Conservation (phyloP, 2,888 invertebrate genomes). For the Platypus cylindrus region DNA sequence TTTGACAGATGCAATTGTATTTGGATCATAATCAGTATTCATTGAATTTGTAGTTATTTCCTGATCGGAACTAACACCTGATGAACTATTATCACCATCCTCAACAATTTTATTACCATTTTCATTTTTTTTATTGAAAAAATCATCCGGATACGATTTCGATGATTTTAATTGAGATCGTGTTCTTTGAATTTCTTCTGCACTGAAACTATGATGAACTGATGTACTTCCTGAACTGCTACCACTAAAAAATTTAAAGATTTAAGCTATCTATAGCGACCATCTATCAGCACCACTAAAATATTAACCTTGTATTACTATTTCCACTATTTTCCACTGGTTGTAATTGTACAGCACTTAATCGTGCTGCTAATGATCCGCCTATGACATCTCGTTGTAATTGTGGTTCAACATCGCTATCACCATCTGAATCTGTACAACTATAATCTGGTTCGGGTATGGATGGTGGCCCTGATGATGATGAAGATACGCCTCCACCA, state of each 20-base stretch:
- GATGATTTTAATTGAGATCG: constrained; percentile 74
- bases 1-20: constrained; percentile 25
- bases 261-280: neutral
- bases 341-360: constrained; percentile 32
- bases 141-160: constrained; percentile 76
- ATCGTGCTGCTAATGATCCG: constrained; percentile 38
- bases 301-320: constrained; percentile 51
- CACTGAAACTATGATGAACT: constrained; percentile 73
- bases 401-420: constrained; percentile 31
- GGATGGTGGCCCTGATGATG: constrained; percentile 43
- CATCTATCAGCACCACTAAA: too few species aligned
- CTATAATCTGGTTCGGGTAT: constrained; percentile 89
- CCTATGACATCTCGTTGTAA: constrained; percentile 44
- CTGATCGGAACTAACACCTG: constrained; percentile 80
- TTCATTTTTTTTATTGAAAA: constrained; percentile 42
- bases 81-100: constrained; percentile 80
- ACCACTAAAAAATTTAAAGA: constrained; percentile 37
- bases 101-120: constrained; percentile 36
- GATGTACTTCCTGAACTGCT: constrained; percentile 59
- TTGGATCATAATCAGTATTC: constrained; percentile 35
- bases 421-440: constrained; percentile 71
- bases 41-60: constrained; percentile 49
- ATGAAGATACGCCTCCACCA: too few species aligned
- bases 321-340: constrained; percentile 60
- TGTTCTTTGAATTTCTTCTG: constrained; percentile 81